Percentiles rank a stretch among this genome's conserved stretches.
These are phyloP conservation scores for Danaus plexippus DNA, from an alignment of 1,140 invertebrate species.

Conservation along the genomic window DNA sequence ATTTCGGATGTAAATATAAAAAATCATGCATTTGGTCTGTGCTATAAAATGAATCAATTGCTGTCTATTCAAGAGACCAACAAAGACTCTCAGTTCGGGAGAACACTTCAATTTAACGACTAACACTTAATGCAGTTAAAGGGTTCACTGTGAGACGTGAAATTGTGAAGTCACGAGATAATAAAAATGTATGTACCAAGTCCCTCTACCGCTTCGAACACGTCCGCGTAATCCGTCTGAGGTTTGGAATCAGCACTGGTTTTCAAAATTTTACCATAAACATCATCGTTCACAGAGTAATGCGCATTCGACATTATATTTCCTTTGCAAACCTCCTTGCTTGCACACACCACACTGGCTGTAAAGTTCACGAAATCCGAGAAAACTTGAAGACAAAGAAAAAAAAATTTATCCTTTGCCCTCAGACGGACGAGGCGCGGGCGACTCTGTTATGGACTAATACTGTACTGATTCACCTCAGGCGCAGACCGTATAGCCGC, in stretches of 20 bases:
- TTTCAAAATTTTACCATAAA: conserved; percentile 64
- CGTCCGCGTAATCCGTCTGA: conserved; percentile 52
- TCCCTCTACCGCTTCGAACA: conserved; percentile 55
- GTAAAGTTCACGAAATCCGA: conserved; percentile 24
- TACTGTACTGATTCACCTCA: conserved; percentile 62
- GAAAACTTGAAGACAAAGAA: conserved; percentile 36
- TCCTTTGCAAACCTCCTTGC: conserved; percentile 3
- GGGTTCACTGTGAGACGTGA: too few species aligned
- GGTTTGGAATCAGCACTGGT: conserved; percentile 34
- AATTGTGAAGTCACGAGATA: neutral
- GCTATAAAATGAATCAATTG: too few species aligned
- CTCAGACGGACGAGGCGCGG: conserved; percentile 45
- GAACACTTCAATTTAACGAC: too few species aligned
- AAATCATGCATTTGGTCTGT: too few species aligned
- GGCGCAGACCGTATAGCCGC: conserved; percentile 56
- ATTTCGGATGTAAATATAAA: too few species aligned
- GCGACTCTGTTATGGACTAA: conserved; percentile 63
- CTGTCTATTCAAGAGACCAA: too few species aligned
- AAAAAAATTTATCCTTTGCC: conserved; percentile 57
- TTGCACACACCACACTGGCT: conserved; percentile 24
- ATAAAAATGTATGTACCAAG: conserved; percentile 35
- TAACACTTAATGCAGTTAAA: too few species aligned
- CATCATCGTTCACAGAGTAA: conserved; percentile 59
- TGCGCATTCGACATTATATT: conserved; percentile 48
- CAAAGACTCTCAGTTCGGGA: too few species aligned